Evolutionary conservation across 2,113 vertebrate species (phyloP).

Genomic region (Myiopsitta monachus): DNA sequence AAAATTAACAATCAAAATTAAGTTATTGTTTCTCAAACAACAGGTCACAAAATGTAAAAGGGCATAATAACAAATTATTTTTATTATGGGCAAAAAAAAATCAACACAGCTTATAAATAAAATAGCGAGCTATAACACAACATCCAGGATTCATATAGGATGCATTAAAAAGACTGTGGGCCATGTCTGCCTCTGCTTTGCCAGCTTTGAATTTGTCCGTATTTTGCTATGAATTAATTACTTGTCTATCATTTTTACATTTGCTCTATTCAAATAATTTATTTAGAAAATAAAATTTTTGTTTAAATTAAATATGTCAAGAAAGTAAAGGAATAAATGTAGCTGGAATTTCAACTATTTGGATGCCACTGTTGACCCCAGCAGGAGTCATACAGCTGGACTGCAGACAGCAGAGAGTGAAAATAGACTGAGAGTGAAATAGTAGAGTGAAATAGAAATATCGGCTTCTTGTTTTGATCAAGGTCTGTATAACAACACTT

Average conservation of each 20-base stretch:
- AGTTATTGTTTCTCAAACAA: not conserved
- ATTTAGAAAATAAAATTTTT: not conserved
- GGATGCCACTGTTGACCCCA: not conserved
- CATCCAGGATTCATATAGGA: not conserved
- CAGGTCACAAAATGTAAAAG: not conserved
- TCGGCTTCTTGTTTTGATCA: not conserved
- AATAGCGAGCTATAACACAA: not conserved
- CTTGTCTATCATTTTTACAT: not conserved
- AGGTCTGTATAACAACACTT: conserved; percentile 17
- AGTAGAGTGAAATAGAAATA: not conserved
- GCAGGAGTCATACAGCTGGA: not conserved
- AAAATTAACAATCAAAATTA: no score
- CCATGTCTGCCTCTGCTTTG: not conserved
- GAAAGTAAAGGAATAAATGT: not conserved
- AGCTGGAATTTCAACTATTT: not conserved
- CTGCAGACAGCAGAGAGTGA: conserved; percentile 6
- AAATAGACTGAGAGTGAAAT: not conserved
- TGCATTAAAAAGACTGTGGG: not conserved
- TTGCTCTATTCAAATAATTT: not conserved
- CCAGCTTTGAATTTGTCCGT: not conserved
- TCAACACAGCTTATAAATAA: not conserved
- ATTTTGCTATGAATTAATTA: not conserved
- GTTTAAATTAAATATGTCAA: not conserved
- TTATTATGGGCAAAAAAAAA: not conserved
- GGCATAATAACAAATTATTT: not conserved